These are phyloP conservation scores for Hydraecia micacea DNA, from an alignment of 2,888 invertebrate species.

Conservation along the genomic window DNA sequence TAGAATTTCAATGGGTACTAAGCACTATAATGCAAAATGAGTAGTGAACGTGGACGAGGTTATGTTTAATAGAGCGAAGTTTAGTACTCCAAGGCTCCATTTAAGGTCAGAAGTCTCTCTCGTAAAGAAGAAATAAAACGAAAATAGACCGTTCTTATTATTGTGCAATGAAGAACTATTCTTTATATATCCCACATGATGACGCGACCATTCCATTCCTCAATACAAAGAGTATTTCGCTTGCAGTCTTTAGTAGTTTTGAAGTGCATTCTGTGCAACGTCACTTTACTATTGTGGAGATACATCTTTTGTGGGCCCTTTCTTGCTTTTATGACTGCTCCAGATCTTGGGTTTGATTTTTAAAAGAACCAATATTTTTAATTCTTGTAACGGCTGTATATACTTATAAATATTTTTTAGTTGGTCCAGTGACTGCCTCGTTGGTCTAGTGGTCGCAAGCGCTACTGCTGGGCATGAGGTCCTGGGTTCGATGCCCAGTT, in stretches of 20 bases:
- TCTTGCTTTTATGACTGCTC: slow-evolving; percentile 51
- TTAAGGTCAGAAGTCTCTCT: slow-evolving; percentile 47
- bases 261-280: slow-evolving; percentile 63
- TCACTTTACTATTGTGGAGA: slow-evolving; percentile 54
- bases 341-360: slow-evolving; percentile 43
- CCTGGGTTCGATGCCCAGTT: too few species aligned
- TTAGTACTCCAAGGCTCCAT: slow-evolving; percentile 44
- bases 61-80: slow-evolving; percentile 59
- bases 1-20: slow-evolving; percentile 36
- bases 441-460: too few species aligned
- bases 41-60: slow-evolving; percentile 41
- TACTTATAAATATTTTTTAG: not conserved
- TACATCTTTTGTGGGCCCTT: slow-evolving; percentile 52
- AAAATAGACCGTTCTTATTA: slow-evolving; percentile 47
- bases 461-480: too few species aligned
- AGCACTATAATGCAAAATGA: slow-evolving; percentile 48
- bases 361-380: slow-evolving; percentile 7
- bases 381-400: not conserved
- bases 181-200: slow-evolving; percentile 60
- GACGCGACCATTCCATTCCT: slow-evolving; percentile 53
- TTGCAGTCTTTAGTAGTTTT: slow-evolving; percentile 65
- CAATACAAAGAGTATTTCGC: slow-evolving; percentile 58
- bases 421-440: not conserved
- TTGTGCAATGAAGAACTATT: slow-evolving; percentile 56
- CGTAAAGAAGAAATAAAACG: slow-evolving; percentile 32